Evolutionary conservation across 2,888 invertebrate genomes (phyloP), one percentile per base, ranked within the genome.

Genomic region (Eristalis arbustorum): DNA sequence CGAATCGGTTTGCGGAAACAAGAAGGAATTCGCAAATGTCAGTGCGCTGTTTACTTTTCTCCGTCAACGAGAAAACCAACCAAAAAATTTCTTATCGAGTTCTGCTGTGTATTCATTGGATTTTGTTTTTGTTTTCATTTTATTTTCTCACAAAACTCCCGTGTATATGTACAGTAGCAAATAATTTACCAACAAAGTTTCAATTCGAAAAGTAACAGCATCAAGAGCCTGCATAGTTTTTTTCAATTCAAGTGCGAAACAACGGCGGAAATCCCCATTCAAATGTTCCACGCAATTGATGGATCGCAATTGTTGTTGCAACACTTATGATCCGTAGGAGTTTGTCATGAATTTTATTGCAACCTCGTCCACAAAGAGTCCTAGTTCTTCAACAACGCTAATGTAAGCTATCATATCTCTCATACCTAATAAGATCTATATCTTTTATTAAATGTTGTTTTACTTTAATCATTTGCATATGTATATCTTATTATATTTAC

Each of bases 291-390:
- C 69, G 42, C 71, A 78, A 57, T 74, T 68, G 83, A 6, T 64
- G 57, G 23, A 74, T 49, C 71, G 78, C 87, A 83, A 87, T 87
- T 75, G 68, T 68, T 61, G 82, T 74, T 83, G 83, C 83, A 75
- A 49, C 62, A 56, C 28, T n/a, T 78, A 71, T 67, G 69, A 71
- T 67, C 56, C 67, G 62, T 77, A 78, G 42, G 49, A 74, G 56
- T 74, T 83, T 87, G 87, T 83, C 87, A 87, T 87, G 87, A 87
- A 83, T 83, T 87, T 83, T 75, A 87, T 83, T 83, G 83, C 78
- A 87, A 83, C 78, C 77, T 83, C 83, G 78, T 83, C 87, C 69
- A 78, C 83, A 78, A 83, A 77, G 73, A 74, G 69, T 82, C 77
- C 59, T 82, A 82, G 74, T 87, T 83, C 78, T 78, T 83, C 83